These are phyloP conservation scores for Cotesia glomerata DNA, from an alignment of 1,140 invertebrate genomes.

Conservation along the genomic window DNA sequence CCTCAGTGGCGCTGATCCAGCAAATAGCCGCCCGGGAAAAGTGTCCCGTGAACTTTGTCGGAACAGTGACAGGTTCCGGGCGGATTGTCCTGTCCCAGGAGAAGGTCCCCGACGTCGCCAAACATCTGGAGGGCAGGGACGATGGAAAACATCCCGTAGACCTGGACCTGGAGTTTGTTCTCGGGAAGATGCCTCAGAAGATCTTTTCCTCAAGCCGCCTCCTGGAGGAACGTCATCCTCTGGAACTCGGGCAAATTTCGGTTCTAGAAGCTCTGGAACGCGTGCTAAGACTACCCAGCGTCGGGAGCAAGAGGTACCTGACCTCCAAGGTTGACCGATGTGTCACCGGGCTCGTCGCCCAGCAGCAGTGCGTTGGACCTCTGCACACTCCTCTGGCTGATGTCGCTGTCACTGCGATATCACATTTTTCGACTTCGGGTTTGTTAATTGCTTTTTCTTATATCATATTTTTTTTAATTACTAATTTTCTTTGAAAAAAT, in stretches of 20 bases:
- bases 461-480: too few relatives aligned
- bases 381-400: slow-evolving; percentile 94
- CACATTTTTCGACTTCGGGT: slow-evolving; percentile 75
- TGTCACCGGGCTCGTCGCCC: slow-evolving; percentile 93
- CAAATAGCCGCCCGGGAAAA: slow-evolving; percentile 84
- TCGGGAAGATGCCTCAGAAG: slow-evolving; percentile 87
- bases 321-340: slow-evolving; percentile 96
- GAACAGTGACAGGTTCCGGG: slow-evolving; percentile 87
- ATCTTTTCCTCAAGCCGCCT: slow-evolving; percentile 64
- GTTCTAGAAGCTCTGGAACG: slow-evolving; percentile 74
- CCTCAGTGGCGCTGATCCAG: slow-evolving; percentile 71
- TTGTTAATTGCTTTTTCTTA: too few relatives aligned
- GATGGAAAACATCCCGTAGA: slow-evolving; percentile 75
- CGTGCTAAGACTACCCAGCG: slow-evolving; percentile 87
- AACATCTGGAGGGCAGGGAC: slow-evolving; percentile 51
- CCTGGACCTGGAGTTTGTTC: slow-evolving; percentile 86
- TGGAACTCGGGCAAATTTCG: slow-evolving; percentile 51
- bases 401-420: slow-evolving; percentile 90
- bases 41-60: slow-evolving; percentile 93
- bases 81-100: slow-evolving; percentile 79
- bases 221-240: too few relatives aligned
- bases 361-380: slow-evolving; percentile 97
- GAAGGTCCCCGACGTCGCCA: slow-evolving; percentile 50
- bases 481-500: too few relatives aligned
- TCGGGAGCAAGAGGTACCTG: slow-evolving; percentile 93